Base-by-base conservation (phyloP, 2,888 invertebrate species). In the Lasioglossum marginatum region DNA sequence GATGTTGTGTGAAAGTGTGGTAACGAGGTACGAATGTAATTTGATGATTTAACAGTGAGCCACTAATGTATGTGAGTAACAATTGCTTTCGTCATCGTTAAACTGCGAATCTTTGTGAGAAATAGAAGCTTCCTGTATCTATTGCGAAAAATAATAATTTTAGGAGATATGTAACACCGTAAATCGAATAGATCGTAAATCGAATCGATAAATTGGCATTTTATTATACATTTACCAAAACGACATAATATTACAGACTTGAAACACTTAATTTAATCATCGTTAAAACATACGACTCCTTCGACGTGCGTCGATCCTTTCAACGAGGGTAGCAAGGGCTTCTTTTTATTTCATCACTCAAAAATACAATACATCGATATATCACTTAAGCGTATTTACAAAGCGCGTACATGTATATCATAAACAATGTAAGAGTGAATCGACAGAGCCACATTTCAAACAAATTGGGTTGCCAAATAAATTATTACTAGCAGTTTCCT, bases 241-340 rank as follows among this genome's bases (percentile, higher is more conserved):
- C 68, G 27, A 48, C 19, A 52, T 77, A 70, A 27, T 27, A 57
- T 52, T 71, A 78, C 77, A 78, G 19, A 40, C 19, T 70, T 31
- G n/a, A 45, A 76, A 45, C 10, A 10, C n/a, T 70, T 48, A 57
- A 78, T 78, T 77, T 27, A 43, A n/a, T 37, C 0, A 23, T 40
- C n/a, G 37, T 52, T 57, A 48, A 68, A 77, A 66, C 27, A 12
- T 48, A 68, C 45, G 27, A 37, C 48, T 34, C 23, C 23, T 14
- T 72, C 43, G 4, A 40, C n/a, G 27, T 77, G 60, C 8, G 48
- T 27, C 12, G 72, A 45, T 82, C 34, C 66, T 78, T 73, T 16
- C 60, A 87, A 71, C 79, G 87, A 87, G 87, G 87, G 87, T 87
- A 87, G 87, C 81, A 87, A 87, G 87, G 87, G 87, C 79, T 79